These are phyloP conservation scores for Drosophila imparisetae DNA, from an alignment of 2,888 invertebrate species.

Conservation along the genomic window DNA sequence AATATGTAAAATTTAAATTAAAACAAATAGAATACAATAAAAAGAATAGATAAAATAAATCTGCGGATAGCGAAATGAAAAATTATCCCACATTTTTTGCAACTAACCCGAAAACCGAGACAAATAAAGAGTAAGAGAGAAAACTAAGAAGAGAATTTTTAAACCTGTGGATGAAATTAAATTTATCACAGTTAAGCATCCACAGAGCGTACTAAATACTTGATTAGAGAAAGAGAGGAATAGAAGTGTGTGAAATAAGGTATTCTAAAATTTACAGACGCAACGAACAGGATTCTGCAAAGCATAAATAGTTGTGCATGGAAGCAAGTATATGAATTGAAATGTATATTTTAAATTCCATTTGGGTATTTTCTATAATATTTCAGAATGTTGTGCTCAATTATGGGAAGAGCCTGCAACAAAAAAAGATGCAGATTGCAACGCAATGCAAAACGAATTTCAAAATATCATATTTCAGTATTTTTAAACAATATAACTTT, in stretches of 20 bases:
- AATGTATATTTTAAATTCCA: neutral
- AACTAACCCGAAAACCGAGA: neutral
- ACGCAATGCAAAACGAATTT: constrained; percentile 43
- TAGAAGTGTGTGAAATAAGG: neutral
- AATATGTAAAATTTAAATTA: neutral
- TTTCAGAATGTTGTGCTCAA: neutral
- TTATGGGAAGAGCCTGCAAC: constrained; percentile 8
- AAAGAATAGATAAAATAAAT: neutral
- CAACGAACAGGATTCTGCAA: neutral
- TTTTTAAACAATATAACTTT: constrained; percentile 40
- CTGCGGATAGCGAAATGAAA: neutral
- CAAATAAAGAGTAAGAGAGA: neutral
- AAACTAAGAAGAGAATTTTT: neutral
- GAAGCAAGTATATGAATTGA: neutral
- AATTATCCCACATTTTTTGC: neutral
- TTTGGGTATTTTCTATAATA: neutral
- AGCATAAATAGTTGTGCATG: neutral
- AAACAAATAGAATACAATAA: neutral
- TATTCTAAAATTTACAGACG: neutral
- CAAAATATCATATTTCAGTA: constrained; percentile 47
- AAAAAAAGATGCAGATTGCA: neutral
- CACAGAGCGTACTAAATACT: neutral
- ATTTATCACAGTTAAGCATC: neutral
- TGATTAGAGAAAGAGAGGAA: neutral
- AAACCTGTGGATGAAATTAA: neutral